These are phyloP conservation scores for Etheostoma nigrum DNA, from an alignment of 2,797 vertebrate genomes.

Conservation along the genomic window DNA sequence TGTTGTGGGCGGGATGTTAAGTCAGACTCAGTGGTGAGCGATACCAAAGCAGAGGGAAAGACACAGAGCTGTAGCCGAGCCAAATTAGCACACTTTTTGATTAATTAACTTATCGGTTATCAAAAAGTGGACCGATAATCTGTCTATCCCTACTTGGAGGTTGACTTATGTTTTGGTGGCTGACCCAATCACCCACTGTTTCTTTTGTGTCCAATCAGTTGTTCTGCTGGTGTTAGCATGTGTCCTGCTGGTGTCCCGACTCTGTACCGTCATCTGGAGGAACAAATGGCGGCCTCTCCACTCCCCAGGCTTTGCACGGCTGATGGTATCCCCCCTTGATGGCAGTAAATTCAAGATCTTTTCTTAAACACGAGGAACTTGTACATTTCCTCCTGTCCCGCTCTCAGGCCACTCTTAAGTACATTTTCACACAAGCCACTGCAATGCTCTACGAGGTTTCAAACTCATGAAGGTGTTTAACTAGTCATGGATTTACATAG, in stretches of 20 bases:
- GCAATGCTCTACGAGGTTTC: neutral
- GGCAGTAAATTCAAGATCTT: conserved; percentile 55
- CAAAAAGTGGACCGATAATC: no score
- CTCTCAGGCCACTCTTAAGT: neutral
- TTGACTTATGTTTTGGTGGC: no score
- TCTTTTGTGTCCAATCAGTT: conserved; percentile 45
- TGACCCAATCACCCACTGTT: no score
- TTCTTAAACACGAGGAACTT: conserved; percentile 17
- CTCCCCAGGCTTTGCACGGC: conserved; percentile 53
- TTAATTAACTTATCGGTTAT: no score
- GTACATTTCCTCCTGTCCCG: neutral
- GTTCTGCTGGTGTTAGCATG: conserved; percentile 75
- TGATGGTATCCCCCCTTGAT: conserved; percentile 70
- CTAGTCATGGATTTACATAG: neutral
- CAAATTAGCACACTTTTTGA: no score
- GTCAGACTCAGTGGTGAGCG: no score
- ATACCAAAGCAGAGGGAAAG: no score
- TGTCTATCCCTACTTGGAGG: no score
- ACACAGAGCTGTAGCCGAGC: no score
- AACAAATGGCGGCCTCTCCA: conserved; percentile 70
- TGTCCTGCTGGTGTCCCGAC: conserved; percentile 68
- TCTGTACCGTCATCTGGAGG: conserved; percentile 77
- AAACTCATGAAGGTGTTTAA: neutral
- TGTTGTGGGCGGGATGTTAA: no score
- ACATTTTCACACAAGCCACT: neutral